These are phyloP conservation scores for Coryphaenoides rupestris DNA, from an alignment of 2,113 vertebrate species.

Conservation along the genomic window DNA sequence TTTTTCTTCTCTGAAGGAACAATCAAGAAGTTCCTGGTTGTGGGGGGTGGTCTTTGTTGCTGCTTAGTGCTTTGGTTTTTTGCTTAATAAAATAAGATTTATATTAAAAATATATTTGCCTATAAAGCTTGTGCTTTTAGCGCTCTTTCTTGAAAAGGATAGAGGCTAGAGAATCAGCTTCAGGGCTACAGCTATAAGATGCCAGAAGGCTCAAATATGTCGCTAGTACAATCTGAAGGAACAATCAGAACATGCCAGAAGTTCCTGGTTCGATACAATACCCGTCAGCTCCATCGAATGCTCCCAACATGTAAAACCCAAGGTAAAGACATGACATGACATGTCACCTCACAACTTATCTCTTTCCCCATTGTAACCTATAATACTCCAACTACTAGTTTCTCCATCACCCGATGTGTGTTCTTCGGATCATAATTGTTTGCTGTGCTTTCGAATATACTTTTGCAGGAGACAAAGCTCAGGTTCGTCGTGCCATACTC, in stretches of 20 bases:
- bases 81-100: too few species aligned
- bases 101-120: too few species aligned
- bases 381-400: neutral
- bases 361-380: neutral
- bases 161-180: too few species aligned
- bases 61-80: too few species aligned
- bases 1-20: constrained; percentile 39
- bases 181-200: too few species aligned
- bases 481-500: constrained; percentile 76
- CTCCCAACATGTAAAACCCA: constrained; percentile 80
- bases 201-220: too few species aligned
- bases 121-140: too few species aligned
- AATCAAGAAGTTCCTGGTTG: too few species aligned
- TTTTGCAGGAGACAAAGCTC: constrained; percentile 75
- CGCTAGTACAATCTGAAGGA: too few species aligned
- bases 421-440: neutral
- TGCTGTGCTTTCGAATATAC: neutral
- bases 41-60: too few species aligned
- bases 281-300: constrained; percentile 79
- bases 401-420: neutral
- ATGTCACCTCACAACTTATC: neutral
- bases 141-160: too few species aligned
- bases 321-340: constrained; percentile 69
- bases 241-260: constrained; percentile 95
- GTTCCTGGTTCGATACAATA: constrained; percentile 88